phyloP scores from a whole-genome alignment of 2,113 vertebrate genomes.

The Tapirus terrestris region DNA sequence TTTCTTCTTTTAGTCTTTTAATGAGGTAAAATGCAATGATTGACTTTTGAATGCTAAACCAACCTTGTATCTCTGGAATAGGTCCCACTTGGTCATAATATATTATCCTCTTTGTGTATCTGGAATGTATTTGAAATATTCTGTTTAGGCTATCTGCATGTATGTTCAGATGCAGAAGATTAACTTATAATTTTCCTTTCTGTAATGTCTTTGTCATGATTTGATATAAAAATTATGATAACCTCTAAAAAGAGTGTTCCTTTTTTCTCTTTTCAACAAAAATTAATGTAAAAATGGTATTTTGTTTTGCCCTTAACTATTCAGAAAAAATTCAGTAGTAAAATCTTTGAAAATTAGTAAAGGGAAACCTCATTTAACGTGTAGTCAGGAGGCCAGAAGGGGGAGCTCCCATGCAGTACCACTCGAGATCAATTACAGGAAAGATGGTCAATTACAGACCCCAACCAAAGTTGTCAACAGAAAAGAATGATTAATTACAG shows the following conservation, averaged over 20 bases:
- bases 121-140: background rate
- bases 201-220: background rate
- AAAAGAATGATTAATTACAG: too few relatives aligned
- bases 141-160: background rate
- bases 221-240: background rate
- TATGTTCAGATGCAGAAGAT: background rate
- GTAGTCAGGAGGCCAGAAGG: too few relatives aligned
- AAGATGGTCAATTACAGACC: too few relatives aligned
- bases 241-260: background rate
- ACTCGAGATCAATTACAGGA: too few relatives aligned
- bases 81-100: background rate
- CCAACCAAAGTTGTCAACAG: too few relatives aligned
- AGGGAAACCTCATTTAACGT: too few relatives aligned
- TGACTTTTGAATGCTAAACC: background rate
- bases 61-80: background rate
- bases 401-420: too few relatives aligned
- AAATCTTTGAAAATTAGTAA: background rate
- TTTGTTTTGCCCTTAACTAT: slow-evolving; percentile 1
- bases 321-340: slow-evolving; percentile 8
- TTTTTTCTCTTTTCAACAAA: background rate
- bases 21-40: background rate
- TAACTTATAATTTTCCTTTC: background rate
- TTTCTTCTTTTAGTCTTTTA: background rate
- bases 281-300: background rate
- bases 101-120: background rate